A percentile compares a stretch with the other conserved stretches of the same genome.
These are phyloP conservation scores for Coreius guichenoti DNA, from an alignment of 2,797 vertebrate species.

Conservation along the genomic window DNA sequence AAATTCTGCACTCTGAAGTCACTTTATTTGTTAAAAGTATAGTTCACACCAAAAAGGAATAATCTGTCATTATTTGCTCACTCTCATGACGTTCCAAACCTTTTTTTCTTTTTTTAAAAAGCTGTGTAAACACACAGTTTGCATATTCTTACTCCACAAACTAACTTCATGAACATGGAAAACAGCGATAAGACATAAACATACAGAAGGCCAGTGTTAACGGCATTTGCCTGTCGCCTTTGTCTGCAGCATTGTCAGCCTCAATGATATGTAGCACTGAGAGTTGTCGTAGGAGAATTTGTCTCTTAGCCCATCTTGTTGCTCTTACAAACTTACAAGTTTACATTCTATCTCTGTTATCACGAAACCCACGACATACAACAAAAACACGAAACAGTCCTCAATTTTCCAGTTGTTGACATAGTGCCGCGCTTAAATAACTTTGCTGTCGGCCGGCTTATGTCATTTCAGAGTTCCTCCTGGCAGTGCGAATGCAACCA, in stretches of 20 bases:
- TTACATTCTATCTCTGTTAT: neutral
- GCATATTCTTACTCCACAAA: neutral
- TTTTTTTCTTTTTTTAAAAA: neutral
- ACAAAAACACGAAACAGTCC: neutral
- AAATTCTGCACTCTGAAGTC: neutral
- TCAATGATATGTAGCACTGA: neutral
- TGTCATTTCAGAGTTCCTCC: too few relatives aligned
- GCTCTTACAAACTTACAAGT: neutral
- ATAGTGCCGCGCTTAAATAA: neutral
- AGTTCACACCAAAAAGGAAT: neutral
- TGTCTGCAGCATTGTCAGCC: neutral
- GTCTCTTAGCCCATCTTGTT: neutral
- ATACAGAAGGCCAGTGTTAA: neutral
- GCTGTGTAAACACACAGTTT: neutral
- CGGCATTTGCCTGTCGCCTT: neutral
- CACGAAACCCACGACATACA: neutral
- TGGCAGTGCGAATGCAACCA: too few relatives aligned
- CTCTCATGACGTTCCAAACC: neutral
- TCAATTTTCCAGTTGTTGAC: neutral
- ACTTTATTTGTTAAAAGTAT: neutral
- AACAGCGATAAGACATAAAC: neutral
- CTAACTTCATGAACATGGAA: neutral
- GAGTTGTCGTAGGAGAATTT: neutral
- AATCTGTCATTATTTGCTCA: constrained; percentile 4
- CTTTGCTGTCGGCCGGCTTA: too few relatives aligned